Conservation (phyloP, 2,797 vertebrate genomes). For the Kryptolebias ocellatus region DNA sequence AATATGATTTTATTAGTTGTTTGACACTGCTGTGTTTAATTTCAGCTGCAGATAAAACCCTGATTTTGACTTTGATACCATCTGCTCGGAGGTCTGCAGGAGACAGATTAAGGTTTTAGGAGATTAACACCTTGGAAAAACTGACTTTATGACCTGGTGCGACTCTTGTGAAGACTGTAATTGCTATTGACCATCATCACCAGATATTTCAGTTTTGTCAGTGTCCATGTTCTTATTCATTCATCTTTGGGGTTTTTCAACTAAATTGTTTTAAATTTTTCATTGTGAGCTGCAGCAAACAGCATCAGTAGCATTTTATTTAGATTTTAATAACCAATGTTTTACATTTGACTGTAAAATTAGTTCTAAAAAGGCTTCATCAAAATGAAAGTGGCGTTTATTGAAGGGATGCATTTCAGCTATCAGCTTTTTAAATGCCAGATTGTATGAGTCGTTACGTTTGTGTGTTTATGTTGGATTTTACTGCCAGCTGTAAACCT, state of each 20-base stretch:
- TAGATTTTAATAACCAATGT: too few relatives aligned
- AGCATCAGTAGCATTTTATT: too few relatives aligned
- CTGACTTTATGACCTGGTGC: constrained; percentile 3
- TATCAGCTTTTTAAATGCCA: too few relatives aligned
- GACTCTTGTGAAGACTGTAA: constrained; percentile 10
- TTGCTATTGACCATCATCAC: not conserved
- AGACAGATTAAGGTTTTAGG: constrained; percentile 27
- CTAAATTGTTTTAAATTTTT: too few relatives aligned
- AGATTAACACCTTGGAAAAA: constrained; percentile 36
- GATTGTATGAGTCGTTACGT: too few relatives aligned
- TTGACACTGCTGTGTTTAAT: not conserved
- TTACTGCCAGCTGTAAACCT: too few relatives aligned
- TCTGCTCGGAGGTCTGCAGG: constrained; percentile 28
- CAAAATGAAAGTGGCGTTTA: too few relatives aligned
- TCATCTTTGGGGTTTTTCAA: not conserved
- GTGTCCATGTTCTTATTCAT: not conserved
- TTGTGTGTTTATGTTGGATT: too few relatives aligned
- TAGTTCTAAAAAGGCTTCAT: too few relatives aligned
- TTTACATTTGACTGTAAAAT: too few relatives aligned
- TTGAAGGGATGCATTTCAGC: too few relatives aligned
- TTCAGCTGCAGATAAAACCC: not conserved
- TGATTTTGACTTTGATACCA: constrained; percentile 20
- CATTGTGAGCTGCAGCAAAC: too few relatives aligned
- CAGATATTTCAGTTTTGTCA: not conserved
- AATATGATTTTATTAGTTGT: not conserved